A percentile compares a stretch with the other conserved stretches of the same genome.
phyloP scores from a whole-genome alignment of 2,113 vertebrate genomes.

The Etia nguti region DNA sequence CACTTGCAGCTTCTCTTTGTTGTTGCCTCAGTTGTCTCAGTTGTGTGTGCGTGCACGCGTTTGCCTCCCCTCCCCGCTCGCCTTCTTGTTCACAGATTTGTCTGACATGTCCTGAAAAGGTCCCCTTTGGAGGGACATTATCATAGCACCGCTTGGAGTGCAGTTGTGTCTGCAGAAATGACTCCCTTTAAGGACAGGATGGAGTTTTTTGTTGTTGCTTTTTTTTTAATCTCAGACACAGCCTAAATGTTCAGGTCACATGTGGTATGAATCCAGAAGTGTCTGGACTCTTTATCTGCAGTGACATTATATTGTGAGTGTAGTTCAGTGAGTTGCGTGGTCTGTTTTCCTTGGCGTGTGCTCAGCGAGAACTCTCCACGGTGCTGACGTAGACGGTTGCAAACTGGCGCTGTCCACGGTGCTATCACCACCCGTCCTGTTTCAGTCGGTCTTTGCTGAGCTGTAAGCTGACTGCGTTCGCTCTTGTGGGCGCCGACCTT shows the following conservation, averaged over 20 bases:
- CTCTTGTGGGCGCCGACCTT: slow-evolving; percentile 21
- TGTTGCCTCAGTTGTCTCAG: slow-evolving; percentile 11
- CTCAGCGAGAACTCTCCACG: slow-evolving; percentile 41
- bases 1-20: slow-evolving; percentile 17
- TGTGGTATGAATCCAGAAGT: not conserved
- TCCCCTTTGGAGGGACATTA: slow-evolving; percentile 13
- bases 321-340: not conserved
- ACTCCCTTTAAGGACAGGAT: not conserved
- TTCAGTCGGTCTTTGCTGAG: slow-evolving; percentile 30
- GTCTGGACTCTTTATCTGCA: not conserved
- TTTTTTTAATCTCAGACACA: not conserved
- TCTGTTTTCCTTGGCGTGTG: slow-evolving; percentile 4
- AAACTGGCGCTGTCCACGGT: slow-evolving; percentile 37
- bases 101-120: slow-evolving; percentile 43
- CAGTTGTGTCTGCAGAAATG: slow-evolving; percentile 19
- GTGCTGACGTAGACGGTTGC: slow-evolving; percentile 41
- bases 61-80: not conserved
- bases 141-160: not conserved
- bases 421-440: slow-evolving; percentile 25
- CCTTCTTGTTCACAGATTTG: slow-evolving; percentile 35
- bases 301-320: not conserved
- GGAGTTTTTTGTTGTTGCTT: not conserved
- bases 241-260: not conserved
- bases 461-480: slow-evolving; percentile 31
- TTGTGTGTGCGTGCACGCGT: not conserved